Conservation (phyloP, 2,113 vertebrate species). For the Zosterops hypoxanthus region DNA sequence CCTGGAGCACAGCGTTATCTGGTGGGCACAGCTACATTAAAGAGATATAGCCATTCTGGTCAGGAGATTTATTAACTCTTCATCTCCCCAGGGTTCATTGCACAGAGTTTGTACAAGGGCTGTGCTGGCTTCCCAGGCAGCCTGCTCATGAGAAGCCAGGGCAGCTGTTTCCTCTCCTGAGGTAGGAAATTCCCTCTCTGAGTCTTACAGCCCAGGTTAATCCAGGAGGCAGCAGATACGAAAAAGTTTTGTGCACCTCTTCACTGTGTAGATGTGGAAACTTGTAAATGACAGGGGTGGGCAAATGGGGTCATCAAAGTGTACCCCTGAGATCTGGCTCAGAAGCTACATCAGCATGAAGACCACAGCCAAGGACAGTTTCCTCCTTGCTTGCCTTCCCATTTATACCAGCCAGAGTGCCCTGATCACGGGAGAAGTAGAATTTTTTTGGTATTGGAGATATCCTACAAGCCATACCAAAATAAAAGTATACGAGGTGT, state of each 20-base stretch:
- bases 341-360: background rate
- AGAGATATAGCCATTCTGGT: background rate
- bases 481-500: background rate
- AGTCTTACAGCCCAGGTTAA: background rate
- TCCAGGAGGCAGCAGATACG: background rate
- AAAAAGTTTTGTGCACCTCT: background rate
- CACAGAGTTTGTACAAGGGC: rapidly evolving
- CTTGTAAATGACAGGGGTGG: background rate
- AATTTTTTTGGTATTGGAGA: background rate
- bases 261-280: background rate
- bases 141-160: background rate
- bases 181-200: background rate
- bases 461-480: background rate
- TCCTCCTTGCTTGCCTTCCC: background rate
- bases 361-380: background rate
- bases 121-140: background rate
- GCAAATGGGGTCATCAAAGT: background rate
- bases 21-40: background rate
- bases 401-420: background rate
- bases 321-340: background rate
- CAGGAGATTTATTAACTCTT: background rate
- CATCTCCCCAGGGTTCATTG: background rate
- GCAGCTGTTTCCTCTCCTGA: background rate
- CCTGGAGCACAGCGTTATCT: background rate
- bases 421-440: background rate